A percentile compares a stretch with the other conserved stretches of the same genome.
These are phyloP conservation scores for Micropoecilia bifurca DNA, from an alignment of 2,797 vertebrate genomes.

Conservation along the genomic window DNA sequence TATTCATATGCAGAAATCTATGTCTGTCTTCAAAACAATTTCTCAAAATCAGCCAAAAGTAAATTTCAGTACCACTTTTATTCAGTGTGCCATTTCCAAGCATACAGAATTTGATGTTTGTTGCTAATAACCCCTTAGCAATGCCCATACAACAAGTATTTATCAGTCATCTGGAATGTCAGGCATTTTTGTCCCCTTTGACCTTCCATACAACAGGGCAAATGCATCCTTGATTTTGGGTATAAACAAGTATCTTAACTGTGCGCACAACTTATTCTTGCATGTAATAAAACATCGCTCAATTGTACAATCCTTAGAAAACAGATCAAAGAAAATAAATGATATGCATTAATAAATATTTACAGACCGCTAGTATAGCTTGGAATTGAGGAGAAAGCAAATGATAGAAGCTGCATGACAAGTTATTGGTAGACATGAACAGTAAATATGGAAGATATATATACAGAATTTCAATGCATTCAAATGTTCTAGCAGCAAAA, in stretches of 20 bases:
- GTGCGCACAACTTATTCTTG: constrained; percentile 34
- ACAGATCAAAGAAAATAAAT: constrained; percentile 67
- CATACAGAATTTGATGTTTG: not conserved
- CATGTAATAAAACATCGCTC: constrained; percentile 29
- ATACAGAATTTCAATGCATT: constrained; percentile 28
- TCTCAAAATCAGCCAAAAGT: not conserved
- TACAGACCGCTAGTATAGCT: constrained; percentile 47
- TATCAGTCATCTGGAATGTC: too few species aligned
- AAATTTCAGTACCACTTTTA: not conserved
- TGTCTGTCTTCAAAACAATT: too few species aligned
- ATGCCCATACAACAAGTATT: too few species aligned
- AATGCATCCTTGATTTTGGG: not conserved
- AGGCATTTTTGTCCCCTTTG: not conserved
- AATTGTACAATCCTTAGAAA: constrained; percentile 21
- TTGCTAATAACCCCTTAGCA: too few species aligned
- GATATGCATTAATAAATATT: constrained; percentile 76
- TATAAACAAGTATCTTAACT: not conserved
- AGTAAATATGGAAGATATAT: constrained; percentile 31
- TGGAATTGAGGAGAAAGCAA: constrained; percentile 19
- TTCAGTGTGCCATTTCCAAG: not conserved
- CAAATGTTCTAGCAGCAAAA: constrained; percentile 25
- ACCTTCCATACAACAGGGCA: not conserved
- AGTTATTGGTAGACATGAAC: constrained; percentile 6
- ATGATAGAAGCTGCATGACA: constrained; percentile 29
- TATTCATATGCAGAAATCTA: too few species aligned